phyloP scores from a whole-genome alignment of 2,888 invertebrate genomes.

The Vandiemenella viatica region DNA sequence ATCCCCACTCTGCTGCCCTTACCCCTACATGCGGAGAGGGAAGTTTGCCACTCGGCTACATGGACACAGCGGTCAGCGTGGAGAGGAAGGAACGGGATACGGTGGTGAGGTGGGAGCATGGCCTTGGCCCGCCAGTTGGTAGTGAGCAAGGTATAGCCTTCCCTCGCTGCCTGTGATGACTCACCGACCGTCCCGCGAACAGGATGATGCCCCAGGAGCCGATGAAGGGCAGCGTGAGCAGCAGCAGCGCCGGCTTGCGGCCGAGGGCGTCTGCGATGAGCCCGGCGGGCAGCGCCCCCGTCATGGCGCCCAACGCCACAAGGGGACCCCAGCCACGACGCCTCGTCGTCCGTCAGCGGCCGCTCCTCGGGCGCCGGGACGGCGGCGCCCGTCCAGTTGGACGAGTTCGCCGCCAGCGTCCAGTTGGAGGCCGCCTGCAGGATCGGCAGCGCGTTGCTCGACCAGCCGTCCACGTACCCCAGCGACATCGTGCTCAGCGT shows the following conservation, averaged over 20 bases:
- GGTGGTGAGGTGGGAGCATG: too few relatives aligned
- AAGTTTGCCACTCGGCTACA: too few relatives aligned
- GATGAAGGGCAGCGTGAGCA: neutral
- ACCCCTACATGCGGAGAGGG: too few relatives aligned
- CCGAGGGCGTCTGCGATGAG: neutral
- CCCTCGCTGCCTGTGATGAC: too few relatives aligned
- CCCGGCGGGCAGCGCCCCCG: slow-evolving; percentile 1
- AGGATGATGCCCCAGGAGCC: neutral
- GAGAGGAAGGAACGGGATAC: too few relatives aligned
- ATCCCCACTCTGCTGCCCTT: too few relatives aligned
- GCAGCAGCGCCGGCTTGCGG: slow-evolving; percentile 1
- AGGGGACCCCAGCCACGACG: slow-evolving; percentile 10
- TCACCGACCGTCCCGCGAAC: neutral
- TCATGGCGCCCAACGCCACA: slow-evolving; percentile 5
- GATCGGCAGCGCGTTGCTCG: slow-evolving; percentile 4
- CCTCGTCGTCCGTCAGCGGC: slow-evolving; percentile 4
- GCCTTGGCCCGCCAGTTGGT: too few relatives aligned
- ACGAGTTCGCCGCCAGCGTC: too few relatives aligned
- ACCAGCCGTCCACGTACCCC: slow-evolving; percentile 7
- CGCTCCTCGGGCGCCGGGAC: too few relatives aligned
- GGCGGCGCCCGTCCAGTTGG: too few relatives aligned
- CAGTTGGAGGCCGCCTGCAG: slow-evolving; percentile 2
- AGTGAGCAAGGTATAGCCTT: too few relatives aligned
- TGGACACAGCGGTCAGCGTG: too few relatives aligned
- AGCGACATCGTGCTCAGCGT: slow-evolving; percentile 3